Conservation (phyloP, 2,113 vertebrate genomes). For the Strix aluco region DNA sequence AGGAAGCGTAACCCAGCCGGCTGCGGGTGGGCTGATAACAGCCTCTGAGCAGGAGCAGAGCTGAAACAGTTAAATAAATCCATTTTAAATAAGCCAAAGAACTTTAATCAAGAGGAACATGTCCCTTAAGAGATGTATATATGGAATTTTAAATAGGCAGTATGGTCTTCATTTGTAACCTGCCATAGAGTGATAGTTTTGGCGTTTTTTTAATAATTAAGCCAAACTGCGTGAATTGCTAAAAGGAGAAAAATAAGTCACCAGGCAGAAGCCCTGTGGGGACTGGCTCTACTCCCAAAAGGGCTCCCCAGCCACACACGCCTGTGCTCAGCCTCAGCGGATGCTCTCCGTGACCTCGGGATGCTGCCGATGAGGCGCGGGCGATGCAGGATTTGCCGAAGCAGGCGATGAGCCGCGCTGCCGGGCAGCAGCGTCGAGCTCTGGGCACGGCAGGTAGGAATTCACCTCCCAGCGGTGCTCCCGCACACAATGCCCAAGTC, state of each 20-base stretch:
- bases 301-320: background rate
- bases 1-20: background rate
- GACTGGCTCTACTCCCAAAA: background rate
- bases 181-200: accelerated
- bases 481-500: background rate
- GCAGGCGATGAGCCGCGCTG: background rate
- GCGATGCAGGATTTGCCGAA: background rate
- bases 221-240: background rate
- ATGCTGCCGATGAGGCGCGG: accelerated
- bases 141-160: background rate
- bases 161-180: background rate
- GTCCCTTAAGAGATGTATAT: accelerated
- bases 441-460: background rate
- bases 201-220: background rate
- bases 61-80: background rate
- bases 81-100: background rate
- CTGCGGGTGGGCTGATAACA: background rate
- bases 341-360: background rate
- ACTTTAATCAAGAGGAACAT: background rate
- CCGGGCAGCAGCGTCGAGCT: accelerated
- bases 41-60: background rate
- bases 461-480: background rate
- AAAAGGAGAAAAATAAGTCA: no score
- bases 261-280: background rate
- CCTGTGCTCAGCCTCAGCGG: no score